A percentile compares a stretch with the other conserved stretches of the same genome.
Conservation (phyloP, 2,888 invertebrate species). For the Steinernema hermaphroditum region DNA sequence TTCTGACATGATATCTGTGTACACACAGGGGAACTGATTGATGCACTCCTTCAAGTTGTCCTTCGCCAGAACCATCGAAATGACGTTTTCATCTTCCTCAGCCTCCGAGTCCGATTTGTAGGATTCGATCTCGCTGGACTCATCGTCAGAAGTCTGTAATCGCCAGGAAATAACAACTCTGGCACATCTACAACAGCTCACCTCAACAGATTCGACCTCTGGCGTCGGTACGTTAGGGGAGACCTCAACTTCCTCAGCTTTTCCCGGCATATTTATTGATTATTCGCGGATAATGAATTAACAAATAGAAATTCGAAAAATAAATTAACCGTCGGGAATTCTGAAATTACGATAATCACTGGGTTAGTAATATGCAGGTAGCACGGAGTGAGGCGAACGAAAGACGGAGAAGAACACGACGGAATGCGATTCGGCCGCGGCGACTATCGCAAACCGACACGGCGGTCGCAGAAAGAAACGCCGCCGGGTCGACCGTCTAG, state of each 20-base stretch:
- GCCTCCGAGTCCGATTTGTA: not conserved
- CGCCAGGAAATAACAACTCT: not conserved
- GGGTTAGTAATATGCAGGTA: no score
- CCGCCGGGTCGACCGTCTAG: not conserved
- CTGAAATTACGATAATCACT: no score
- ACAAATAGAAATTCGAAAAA: not conserved
- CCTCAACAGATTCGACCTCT: not conserved
- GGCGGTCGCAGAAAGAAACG: not conserved
- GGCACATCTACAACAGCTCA: no score
- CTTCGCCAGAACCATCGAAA: not conserved
- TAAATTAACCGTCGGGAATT: not conserved
- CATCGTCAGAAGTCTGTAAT: not conserved
- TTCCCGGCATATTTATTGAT: conserved; percentile 4
- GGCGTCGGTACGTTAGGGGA: not conserved
- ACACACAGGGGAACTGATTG: conserved; percentile 44
- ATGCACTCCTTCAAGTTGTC: not conserved
- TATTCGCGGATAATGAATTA: not conserved
- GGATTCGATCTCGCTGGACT: not conserved
- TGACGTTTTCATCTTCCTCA: conserved; percentile 1
- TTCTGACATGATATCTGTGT: conserved; percentile 61
- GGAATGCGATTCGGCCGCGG: conserved; percentile 4
- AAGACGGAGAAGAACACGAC: not conserved
- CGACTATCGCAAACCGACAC: not conserved
- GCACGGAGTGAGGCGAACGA: no score
- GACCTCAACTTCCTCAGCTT: not conserved